phyloP scores from a whole-genome alignment of 2,888 invertebrate species.

The Gryllus longicercus region DNA sequence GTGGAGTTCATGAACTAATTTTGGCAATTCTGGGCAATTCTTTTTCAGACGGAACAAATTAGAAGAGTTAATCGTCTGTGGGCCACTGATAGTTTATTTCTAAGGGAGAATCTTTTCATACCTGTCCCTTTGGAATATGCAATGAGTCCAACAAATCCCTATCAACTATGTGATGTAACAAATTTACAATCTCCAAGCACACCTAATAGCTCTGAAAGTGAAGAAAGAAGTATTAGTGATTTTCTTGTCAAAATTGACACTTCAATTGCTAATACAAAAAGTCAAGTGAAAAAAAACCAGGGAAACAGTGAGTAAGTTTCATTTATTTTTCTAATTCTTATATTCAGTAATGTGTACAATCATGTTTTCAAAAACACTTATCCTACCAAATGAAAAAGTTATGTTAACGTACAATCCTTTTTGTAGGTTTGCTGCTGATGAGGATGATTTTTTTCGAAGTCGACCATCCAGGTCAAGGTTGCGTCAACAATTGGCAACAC shows the following conservation, averaged over 20 bases:
- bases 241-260: conserved; percentile 80
- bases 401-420: too few relatives aligned
- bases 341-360: not conserved
- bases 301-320: conserved; percentile 76
- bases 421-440: conserved; percentile 19
- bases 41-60: conserved; percentile 86
- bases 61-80: conserved; percentile 86
- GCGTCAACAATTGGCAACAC: conserved; percentile 43
- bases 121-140: conserved; percentile 68
- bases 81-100: conserved; percentile 89
- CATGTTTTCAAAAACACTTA: not conserved
- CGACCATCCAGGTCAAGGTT: conserved; percentile 47
- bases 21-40: too few relatives aligned
- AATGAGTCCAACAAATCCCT: conserved; percentile 44
- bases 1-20: too few relatives aligned
- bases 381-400: too few relatives aligned
- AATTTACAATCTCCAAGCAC: conserved; percentile 33
- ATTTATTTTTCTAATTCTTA: not conserved
- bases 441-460: conserved; percentile 40
- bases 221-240: conserved; percentile 71
- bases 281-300: conserved; percentile 75
- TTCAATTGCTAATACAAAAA: conserved; percentile 77
- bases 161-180: conserved; percentile 37
- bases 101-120: conserved; percentile 82
- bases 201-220: conserved; percentile 41